Percentiles rank a stretch among this genome's conserved stretches.
These are phyloP conservation scores for Pagrus major DNA, from an alignment of 2,113 vertebrate genomes.

Conservation along the genomic window DNA sequence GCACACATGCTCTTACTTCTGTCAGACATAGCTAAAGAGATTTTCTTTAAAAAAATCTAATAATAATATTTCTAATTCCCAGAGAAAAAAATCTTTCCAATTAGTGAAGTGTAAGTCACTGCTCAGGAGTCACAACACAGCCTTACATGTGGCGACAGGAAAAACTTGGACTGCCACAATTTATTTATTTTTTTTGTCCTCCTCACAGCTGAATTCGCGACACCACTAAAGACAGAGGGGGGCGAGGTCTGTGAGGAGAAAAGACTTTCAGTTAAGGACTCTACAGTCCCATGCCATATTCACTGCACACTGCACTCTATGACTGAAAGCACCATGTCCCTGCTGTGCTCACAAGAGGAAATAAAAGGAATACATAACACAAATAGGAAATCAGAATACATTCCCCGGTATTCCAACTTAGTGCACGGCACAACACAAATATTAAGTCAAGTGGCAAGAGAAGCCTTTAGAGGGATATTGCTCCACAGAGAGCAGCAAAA, in stretches of 20 bases:
- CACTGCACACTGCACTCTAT: conserved; percentile 53
- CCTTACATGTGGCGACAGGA: conserved; percentile 53
- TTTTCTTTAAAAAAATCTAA: conserved; percentile 31
- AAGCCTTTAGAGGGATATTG: conserved; percentile 37
- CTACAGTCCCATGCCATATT: conserved; percentile 38
- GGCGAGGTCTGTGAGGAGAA: conserved; percentile 40
- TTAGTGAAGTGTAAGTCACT: conserved; percentile 60
- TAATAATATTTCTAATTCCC: conserved; percentile 52
- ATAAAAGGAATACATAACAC: conserved; percentile 39
- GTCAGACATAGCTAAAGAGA: conserved; percentile 35
- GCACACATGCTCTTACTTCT: conserved; percentile 16
- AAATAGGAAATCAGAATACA: conserved; percentile 33
- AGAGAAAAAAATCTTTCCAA: conserved; percentile 63
- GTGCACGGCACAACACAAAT: conserved; percentile 31
- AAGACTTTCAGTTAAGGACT: conserved; percentile 45
- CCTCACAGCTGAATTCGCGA: conserved; percentile 64
- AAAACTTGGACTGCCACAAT: conserved; percentile 40
- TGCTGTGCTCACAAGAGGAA: conserved; percentile 19
- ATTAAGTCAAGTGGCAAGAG: conserved; percentile 45
- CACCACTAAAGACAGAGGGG: conserved; percentile 37
- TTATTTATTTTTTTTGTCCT: conserved; percentile 33
- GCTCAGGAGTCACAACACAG: conserved; percentile 52
- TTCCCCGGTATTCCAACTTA: conserved; percentile 36
- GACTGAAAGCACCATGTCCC: conserved; percentile 58
- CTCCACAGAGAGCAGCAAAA: conserved; percentile 9